Base-by-base conservation (phyloP, 2,113 vertebrate species). In the Spea bombifrons region DNA sequence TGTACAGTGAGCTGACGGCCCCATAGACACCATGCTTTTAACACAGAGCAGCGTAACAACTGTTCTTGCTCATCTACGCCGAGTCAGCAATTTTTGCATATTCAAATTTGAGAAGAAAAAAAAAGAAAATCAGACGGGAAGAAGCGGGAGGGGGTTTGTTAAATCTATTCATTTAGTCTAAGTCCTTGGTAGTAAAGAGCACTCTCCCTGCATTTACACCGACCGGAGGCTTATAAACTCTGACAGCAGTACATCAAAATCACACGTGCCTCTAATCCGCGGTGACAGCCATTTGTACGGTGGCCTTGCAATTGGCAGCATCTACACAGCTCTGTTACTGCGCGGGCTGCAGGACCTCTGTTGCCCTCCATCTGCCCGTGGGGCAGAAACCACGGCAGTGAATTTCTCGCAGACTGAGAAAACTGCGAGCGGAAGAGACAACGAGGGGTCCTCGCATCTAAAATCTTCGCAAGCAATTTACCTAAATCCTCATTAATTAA, bases 281-380 rank as follows among this genome's bases (percentile, higher is more conserved):
- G 70, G 49, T n/a, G 77, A 80, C 77, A 73, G 77, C 72, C 71
- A 80, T 63, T 80, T 80, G 77, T 73, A 80, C 61, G 7, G 12
- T 13, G 77, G 57, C 70, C 77, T 50, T 16, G 55, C 63, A 43
- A 48, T 73, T 80, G 70, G 63, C 59, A 59, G 61, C 70, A 57
- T 46, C 72, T 49, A 59, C 64, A 50, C 47, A 12, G 49, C 63
- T 46, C 57, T 45, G 47, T 55, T 69, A 9, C 64, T 44, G 52
- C 52, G 67, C 75, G 68, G 16, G 57, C 52, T 53, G 75, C 53
- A 61, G 44, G 75, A 77, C 53, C 61, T 76, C 67, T 77, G 75
- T 61, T 55, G 61, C 75, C 49, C 67, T 15, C 10, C 4, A 46
- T 53, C 45, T 9, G 66, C 75, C 74, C 66, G 74, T 49, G 67